A percentile compares a stretch with the other conserved stretches of the same genome.
Conservation (phyloP, 2,113 vertebrate genomes). For the Pandion haliaetus region DNA sequence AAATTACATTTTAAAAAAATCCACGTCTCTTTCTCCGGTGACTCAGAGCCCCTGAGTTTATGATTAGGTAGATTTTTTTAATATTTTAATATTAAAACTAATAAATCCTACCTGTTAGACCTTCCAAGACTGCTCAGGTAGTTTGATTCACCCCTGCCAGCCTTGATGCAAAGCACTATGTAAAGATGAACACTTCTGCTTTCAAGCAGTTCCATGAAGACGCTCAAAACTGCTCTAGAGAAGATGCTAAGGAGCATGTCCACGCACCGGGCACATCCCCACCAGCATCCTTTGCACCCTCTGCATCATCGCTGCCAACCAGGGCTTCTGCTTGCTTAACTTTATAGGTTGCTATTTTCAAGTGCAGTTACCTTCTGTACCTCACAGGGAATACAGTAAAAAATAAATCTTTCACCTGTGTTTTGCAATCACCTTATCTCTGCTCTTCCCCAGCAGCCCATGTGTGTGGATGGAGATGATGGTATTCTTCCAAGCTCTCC, state of each 20-base stretch:
- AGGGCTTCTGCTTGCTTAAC: not conserved
- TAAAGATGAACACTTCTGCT: not conserved
- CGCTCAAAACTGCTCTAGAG: not conserved
- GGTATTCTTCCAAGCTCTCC: not conserved
- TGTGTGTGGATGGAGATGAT: not conserved
- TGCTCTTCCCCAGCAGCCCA: not conserved
- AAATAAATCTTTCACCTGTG: not conserved
- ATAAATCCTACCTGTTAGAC: conserved; percentile 20
- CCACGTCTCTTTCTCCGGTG: not conserved
- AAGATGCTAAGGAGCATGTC: not conserved
- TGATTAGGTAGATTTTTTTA: not conserved
- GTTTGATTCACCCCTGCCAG: not conserved
- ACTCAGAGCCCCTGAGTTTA: not conserved
- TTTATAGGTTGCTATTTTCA: not conserved
- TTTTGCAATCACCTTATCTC: not conserved
- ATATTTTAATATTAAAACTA: conserved; percentile 36
- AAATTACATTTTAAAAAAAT: not conserved
- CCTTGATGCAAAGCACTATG: not conserved
- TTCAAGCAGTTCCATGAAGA: not conserved
- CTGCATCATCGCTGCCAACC: not conserved
- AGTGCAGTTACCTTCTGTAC: not conserved
- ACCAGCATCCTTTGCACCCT: not conserved
- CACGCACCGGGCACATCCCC: not conserved
- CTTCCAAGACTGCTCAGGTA: not conserved
- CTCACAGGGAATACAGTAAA: not conserved